Conservation (phyloP, 2,113 vertebrate species). For the Apodemus sylvaticus region DNA sequence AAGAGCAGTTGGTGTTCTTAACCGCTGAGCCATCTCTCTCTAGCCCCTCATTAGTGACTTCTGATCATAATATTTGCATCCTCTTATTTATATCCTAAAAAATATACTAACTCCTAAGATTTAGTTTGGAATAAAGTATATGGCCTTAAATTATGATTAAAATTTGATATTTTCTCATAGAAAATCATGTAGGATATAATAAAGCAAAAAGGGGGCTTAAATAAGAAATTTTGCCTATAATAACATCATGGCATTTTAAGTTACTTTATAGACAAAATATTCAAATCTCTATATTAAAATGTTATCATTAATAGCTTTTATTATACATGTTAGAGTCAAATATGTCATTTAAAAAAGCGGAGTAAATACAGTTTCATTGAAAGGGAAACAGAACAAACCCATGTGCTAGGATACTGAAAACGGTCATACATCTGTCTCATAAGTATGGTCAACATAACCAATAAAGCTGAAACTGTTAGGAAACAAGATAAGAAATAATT, state of each 20-base stretch:
- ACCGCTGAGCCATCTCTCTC: too few species aligned
- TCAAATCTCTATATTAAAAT: conserved; percentile 40
- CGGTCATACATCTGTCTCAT: conserved; percentile 75
- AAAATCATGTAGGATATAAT: conserved; percentile 46
- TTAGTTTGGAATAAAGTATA: conserved; percentile 65
- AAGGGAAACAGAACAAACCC: conserved; percentile 73
- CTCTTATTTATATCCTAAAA: conserved; percentile 73
- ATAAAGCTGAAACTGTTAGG: conserved; percentile 85
- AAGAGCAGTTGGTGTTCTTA: too few species aligned
- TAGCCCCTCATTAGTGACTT: conserved; percentile 56
- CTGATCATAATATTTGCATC: conserved; percentile 71
- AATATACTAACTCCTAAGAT: conserved; percentile 45
- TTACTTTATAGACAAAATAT: conserved; percentile 60
- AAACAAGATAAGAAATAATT: conserved; percentile 91
- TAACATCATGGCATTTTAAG: conserved; percentile 70
- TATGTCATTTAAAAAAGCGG: conserved; percentile 54
- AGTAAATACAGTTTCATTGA: conserved; percentile 57
- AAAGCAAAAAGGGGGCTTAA: conserved; percentile 62
- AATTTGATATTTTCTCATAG: conserved; percentile 68
- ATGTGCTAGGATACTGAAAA: conserved; percentile 69
- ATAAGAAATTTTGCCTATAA: conserved; percentile 42
- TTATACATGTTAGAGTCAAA: conserved; percentile 60
- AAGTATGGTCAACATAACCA: conserved; percentile 83
- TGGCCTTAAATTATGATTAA: conserved; percentile 54
- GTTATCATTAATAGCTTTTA: conserved; percentile 55